A percentile compares a stretch with the other conserved stretches of the same genome.
Conservation (phyloP, 2,797 vertebrate genomes). For the Pyrocephalus nanus region DNA sequence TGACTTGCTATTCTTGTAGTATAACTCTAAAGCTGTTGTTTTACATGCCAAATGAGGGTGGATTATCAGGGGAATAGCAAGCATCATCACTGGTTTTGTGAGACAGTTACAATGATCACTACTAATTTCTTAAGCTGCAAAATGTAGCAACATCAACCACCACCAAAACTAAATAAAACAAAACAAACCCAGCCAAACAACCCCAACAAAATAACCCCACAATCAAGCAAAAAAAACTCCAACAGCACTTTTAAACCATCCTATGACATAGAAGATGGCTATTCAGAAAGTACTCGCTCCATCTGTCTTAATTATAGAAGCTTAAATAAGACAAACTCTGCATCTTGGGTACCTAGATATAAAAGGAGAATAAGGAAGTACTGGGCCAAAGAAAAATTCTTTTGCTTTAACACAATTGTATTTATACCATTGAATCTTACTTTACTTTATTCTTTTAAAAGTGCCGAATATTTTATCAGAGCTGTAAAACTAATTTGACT, state of each 20-base stretch:
- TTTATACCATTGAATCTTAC: background rate
- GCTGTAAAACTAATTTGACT: background rate
- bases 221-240: background rate
- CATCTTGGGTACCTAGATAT: background rate
- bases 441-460: background rate
- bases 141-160: accelerated
- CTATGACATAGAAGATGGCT: background rate
- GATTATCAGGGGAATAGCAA: background rate
- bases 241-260: background rate
- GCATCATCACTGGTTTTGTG: background rate
- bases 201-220: background rate
- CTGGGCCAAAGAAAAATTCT: background rate
- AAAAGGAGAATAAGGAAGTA: background rate
- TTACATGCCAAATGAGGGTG: background rate
- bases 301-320: background rate
- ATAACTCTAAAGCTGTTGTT: background rate
- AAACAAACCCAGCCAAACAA: background rate
- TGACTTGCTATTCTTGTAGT: background rate
- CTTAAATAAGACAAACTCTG: background rate
- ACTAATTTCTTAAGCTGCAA: background rate
- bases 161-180: background rate
- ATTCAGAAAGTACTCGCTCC: background rate
- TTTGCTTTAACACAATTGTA: background rate
- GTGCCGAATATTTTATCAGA: background rate
- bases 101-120: background rate